Conservation (phyloP, 2,113 vertebrate genomes). For the Scophthalmus maximus region DNA sequence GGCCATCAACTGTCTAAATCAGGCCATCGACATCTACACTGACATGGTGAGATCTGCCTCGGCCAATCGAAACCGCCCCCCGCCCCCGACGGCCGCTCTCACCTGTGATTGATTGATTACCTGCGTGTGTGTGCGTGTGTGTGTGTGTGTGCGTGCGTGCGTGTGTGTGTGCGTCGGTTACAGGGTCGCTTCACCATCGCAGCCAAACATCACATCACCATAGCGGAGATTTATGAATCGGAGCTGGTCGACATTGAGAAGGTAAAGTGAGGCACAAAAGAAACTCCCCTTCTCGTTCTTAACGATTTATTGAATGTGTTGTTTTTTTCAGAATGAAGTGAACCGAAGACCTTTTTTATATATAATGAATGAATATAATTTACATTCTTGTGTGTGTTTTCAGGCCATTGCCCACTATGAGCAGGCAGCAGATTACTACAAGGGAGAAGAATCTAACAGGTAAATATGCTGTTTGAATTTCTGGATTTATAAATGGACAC, state of each 20-base stretch:
- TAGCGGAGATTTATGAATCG: conserved; percentile 95
- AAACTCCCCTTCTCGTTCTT: background rate
- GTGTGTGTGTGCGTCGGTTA: conserved; percentile 26
- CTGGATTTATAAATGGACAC: background rate
- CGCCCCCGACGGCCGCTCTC: background rate
- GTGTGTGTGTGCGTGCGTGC: conserved; percentile 26
- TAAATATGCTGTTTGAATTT: conserved; percentile 39
- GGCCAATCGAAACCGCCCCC: accelerated
- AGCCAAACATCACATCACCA: conserved; percentile 99
- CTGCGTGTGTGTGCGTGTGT: conserved; percentile 16
- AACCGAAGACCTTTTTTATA: too few species aligned
- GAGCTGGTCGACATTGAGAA: conserved; percentile 99
- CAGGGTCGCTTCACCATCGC: conserved; percentile 98
- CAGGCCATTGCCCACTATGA: conserved; percentile 98
- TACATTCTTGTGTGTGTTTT: background rate
- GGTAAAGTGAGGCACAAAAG: conserved; percentile 72
- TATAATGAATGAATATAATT: background rate
- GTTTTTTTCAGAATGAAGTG: background rate
- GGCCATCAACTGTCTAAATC: conserved; percentile 99
- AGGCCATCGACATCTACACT: conserved; percentile 99
- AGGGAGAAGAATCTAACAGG: conserved; percentile 99
- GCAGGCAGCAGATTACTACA: conserved; percentile 98
- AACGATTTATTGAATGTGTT: background rate
- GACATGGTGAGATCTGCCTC: conserved; percentile 92
- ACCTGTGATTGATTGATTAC: background rate